These are phyloP conservation scores for Spongilla lacustris DNA, from an alignment of 37 sponge, comb jelly and placozoan genomes.

Conservation along the genomic window DNA sequence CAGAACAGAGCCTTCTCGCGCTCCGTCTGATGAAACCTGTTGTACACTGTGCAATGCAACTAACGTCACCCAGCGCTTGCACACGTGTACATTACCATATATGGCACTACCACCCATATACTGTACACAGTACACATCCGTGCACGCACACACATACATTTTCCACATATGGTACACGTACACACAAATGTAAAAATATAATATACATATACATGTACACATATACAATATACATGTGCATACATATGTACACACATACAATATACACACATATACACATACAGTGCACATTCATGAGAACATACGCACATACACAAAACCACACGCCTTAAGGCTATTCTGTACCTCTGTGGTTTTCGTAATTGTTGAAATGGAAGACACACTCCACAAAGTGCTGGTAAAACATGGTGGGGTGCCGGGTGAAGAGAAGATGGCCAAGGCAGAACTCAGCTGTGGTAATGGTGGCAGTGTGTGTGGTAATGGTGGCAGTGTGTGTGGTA, in stretches of 20 bases:
- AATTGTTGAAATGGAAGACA: constrained; percentile 83
- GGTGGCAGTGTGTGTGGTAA: not conserved
- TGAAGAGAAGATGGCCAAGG: constrained; percentile 73
- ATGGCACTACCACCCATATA: too few relatives aligned
- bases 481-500: not conserved
- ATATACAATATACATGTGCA: not conserved
- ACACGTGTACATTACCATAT: not conserved
- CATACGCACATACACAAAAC: too few relatives aligned
- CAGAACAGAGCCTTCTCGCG: constrained; percentile 68
- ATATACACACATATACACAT: not conserved
- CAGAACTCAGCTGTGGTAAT: constrained; percentile 70
- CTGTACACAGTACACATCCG: too few relatives aligned
- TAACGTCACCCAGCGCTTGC: too few relatives aligned
- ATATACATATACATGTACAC: not conserved
- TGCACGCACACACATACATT: too few relatives aligned
- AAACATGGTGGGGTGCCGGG: constrained; percentile 69
- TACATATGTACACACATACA: not conserved
- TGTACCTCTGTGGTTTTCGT: constrained; percentile 73
- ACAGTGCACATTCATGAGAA: not conserved
- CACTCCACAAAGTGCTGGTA: constrained; percentile 86
- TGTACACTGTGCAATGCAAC: constrained; percentile 76
- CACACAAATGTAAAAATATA: not conserved
- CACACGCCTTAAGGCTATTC: too few relatives aligned
- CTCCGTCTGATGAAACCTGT: constrained; percentile 73
- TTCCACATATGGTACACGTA: too few relatives aligned